A percentile compares a stretch with the other conserved stretches of the same genome.
phyloP scores from a whole-genome alignment of 2,888 invertebrate genomes.

The Sarcophaga caerulescens region DNA sequence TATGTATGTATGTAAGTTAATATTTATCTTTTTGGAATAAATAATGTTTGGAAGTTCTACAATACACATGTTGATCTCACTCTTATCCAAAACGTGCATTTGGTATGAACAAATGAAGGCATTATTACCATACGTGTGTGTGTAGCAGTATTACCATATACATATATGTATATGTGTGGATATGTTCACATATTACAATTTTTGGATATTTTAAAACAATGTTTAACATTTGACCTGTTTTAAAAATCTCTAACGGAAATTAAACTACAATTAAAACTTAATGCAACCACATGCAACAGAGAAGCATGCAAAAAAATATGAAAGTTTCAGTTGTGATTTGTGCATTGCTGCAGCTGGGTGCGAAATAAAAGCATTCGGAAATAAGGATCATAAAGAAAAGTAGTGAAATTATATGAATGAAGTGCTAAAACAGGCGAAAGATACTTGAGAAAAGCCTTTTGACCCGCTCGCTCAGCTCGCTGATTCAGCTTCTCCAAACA shows the following conservation, averaged over 20 bases:
- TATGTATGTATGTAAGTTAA: not conserved
- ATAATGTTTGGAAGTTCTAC: slow-evolving; percentile 31
- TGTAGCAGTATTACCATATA: not conserved
- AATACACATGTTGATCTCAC: slow-evolving; percentile 25
- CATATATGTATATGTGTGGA: not conserved
- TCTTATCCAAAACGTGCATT: not conserved
- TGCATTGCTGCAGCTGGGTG: not conserved
- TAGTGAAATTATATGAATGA: no score
- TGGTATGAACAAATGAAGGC: not conserved
- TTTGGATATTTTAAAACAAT: slow-evolving; percentile 37
- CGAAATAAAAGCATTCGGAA: not conserved
- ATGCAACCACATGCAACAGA: slow-evolving; percentile 39
- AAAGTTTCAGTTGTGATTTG: not conserved
- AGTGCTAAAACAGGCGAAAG: no score
- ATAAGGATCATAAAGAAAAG: no score
- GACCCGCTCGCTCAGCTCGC: no score
- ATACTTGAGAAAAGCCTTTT: no score
- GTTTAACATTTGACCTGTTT: slow-evolving; percentile 64
- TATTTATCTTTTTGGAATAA: slow-evolving; percentile 40
- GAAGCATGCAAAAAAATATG: not conserved
- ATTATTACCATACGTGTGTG: not conserved
- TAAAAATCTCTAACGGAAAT: slow-evolving; percentile 68
- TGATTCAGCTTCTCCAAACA: no score
- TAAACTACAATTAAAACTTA: slow-evolving; percentile 70
- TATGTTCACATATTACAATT: not conserved